Evolutionary conservation across 23 tunicate species (phyloP), one percentile per base, ranked within the genome.

Genomic region (Halocynthia aurantium): DNA sequence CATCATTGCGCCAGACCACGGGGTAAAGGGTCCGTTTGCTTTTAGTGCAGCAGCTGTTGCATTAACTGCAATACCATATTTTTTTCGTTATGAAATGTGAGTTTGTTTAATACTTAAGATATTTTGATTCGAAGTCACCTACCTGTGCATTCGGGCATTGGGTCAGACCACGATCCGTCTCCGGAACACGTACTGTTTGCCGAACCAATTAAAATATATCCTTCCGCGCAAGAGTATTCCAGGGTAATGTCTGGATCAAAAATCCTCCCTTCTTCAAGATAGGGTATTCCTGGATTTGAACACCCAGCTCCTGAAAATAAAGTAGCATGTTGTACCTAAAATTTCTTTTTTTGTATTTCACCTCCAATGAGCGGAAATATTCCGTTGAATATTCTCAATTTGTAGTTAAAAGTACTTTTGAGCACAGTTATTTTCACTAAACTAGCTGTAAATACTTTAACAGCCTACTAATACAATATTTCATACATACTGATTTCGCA

Each of bases 261-360:
- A 54, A 89, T 52, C 52, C 76, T 52, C 21, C 75, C 61, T 70
- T 76, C 73, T 5, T 81, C 75, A 6, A 90, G 62, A 57, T 76
- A 76, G 10, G 89, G 89, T 17, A 90, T 81, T 10, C 96, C 96
- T 8, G 96, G 96, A 55, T 90, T 84, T 7, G 80, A 81, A 70
- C 96, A 90, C 0, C 96, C 96, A 15, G 89, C 65, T 54, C 76
- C 96, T 90, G 63, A 6, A 31, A 31, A 31, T 31, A 31, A 1
- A 31, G 44, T 31, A 31, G 44, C 17, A 60, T n/a, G 64, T 60
- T 60, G 17, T 15, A 60, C 62, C 11, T 57, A 57, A 57, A 57
- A 57, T 13, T 57, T 57, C 62, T 57, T 13, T 11, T 13, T 11
- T 11, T 57, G 62, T 11, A n/a, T n/a, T n/a, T n/a, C n/a, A n/a